Evolutionary conservation across 2,797 vertebrate genomes (phyloP), one percentile per base, ranked within the genome.

Genomic region (Salarias fasciatus): DNA sequence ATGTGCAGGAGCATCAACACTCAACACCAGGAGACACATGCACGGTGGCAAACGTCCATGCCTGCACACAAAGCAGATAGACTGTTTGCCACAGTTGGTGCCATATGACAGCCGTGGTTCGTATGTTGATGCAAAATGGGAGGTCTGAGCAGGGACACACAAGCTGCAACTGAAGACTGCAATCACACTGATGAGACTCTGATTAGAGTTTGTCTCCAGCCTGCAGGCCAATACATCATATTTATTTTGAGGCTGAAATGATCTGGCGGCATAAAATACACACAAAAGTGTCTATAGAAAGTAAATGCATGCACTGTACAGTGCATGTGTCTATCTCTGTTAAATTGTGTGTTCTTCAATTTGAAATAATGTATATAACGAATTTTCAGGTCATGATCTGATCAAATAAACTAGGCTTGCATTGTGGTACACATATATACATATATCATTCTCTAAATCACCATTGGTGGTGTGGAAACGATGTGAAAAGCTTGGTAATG

Each of bases 61-160:
- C 37, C 41, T 52, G 14, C 41, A 47, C 53, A 43, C 12, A 41
- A 38, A 10, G 11, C 24, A 44, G 59, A 53, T 40, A 41, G 38
- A 57, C 66, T 78, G 71, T 18, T 4, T 70, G 71, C 74, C 62
- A 80, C 74, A 43, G 66, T 54, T 63, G 45, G 60, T 56, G 53
- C 71, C 75, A 56, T 50, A 63, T 76, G 73, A 84, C 64, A 77
- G 57, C 42, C 50, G 54, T 10, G 55, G 52, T 69, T 78, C 72
- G 75, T 52, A 66, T 72, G 69, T 66, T 70, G 63, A 74, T 73
- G 30, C 51, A 57, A n/a, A 57, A 53, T 29, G 66, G 69, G 53
- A 76, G 56, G 80, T 46, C 68, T 37, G 41, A 31, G 50, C 11
- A 44, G 29, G 52, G 65, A 58, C 69, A 37, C 68, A 41, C 24